Evolutionary conservation across 2,797 vertebrate species (phyloP).

Genomic region (Thripadectes ignobilis): DNA sequence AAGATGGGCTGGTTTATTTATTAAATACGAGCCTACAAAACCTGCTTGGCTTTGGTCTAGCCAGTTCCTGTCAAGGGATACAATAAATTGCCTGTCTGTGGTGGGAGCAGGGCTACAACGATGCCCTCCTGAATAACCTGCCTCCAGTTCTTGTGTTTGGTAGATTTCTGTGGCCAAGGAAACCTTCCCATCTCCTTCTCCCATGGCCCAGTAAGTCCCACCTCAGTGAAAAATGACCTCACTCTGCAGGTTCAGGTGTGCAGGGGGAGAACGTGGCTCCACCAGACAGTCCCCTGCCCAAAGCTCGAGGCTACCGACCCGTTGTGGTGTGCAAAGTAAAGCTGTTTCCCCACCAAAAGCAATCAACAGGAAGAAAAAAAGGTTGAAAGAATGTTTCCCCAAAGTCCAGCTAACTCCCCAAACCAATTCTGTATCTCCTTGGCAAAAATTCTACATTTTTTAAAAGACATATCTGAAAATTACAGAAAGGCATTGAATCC

Average conservation of each 20-base stretch:
- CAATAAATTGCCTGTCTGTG: background rate
- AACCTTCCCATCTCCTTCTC: background rate
- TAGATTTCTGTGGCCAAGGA: background rate
- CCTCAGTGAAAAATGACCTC: background rate
- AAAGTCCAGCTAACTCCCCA: background rate
- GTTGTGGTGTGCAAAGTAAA: background rate
- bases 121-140: background rate
- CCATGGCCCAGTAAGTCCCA: background rate
- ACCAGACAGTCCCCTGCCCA: background rate
- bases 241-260: background rate
- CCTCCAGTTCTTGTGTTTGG: background rate
- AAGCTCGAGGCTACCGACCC: background rate
- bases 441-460: constrained; percentile 8
- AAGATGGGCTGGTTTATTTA: background rate
- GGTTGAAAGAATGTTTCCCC: background rate
- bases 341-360: background rate
- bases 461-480: constrained; percentile 20
- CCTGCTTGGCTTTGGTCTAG: background rate
- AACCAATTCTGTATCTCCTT: constrained; percentile 2
- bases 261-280: background rate
- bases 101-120: rapidly evolving
- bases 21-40: background rate
- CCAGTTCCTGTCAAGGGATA: rapidly evolving
- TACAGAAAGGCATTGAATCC: background rate
- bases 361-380: background rate